Evolutionary conservation across 2,113 vertebrate species (phyloP), one percentile per base, ranked within the genome.

Genomic region (Oreochromis spilurus): DNA sequence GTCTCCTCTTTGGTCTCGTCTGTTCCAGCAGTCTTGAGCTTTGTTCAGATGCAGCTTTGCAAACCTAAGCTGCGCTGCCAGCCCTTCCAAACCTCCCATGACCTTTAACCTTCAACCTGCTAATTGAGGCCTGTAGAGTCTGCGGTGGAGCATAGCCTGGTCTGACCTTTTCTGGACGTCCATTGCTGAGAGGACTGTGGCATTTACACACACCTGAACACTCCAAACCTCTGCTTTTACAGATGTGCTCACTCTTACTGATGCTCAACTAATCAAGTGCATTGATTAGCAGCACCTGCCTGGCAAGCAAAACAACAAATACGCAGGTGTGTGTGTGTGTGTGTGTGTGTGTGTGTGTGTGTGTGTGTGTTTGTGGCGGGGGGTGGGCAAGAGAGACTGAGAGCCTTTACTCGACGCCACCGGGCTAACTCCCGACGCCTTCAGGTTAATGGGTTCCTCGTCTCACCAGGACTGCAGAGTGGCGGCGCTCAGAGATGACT

Each of bases 381-480:
- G n/a, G n/a, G 54, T 2, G 5, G 50, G 1, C 26, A 26, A 26
- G 1, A 26, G 2, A 1, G 7, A 0, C 4, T 72, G 13, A 1
- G 5, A 48, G 21, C 17, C 38, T 26, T 26, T 6, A 0, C 1
- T 17, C 1, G 14, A 17, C 9, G 9, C 9, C 67, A 48, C 16
- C 5, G 2, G 21, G 5, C 21, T 4, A 48, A 75, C 40, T 11
- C 9, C 0, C 5, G 14, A 48, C 40, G 11, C 82, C 60, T 65
- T 24, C 7, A 38, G 90, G 82, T 83, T 80, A 79, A 86, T n/a
- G 31, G 82, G 82, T 60, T 9, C 24, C 17, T 19, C 9, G 4
- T 8, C 6, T 29, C 79, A 1, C 13, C 31, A 38, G n/a, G 2
- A 17, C 24, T n/a, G 26, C 36, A 29, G 52, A 34, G 9, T 6